These are phyloP conservation scores for Mythimna vitellina DNA, from an alignment of 2,888 invertebrate genomes.

Conservation along the genomic window DNA sequence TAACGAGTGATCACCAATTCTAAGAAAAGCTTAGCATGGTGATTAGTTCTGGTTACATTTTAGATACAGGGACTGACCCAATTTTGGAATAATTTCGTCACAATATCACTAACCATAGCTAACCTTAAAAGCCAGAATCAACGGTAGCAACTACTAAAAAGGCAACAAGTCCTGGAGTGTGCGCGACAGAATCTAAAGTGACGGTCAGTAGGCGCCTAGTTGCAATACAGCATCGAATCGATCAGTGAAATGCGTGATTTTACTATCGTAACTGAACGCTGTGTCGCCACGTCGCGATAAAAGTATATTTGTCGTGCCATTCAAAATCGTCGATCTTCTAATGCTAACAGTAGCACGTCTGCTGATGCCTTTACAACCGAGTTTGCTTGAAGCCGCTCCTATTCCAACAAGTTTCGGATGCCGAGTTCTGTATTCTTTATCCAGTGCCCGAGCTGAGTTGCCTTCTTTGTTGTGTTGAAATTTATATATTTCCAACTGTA, in stretches of 20 bases:
- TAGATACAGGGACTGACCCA: background rate
- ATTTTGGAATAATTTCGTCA: background rate
- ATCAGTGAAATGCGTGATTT: background rate
- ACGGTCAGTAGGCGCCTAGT: background rate
- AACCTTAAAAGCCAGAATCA: background rate
- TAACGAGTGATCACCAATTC: background rate
- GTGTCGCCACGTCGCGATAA: background rate
- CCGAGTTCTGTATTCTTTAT: slow-evolving; percentile 29
- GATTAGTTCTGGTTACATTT: background rate
- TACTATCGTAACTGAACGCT: background rate
- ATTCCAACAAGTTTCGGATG: slow-evolving; percentile 34
- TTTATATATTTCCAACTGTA: slow-evolving; percentile 36
- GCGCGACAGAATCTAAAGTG: background rate
- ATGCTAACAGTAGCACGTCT: slow-evolving; percentile 11
- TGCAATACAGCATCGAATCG: background rate
- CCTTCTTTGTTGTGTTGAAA: slow-evolving; percentile 24
- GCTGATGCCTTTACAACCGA: slow-evolving; percentile 1
- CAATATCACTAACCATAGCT: background rate
- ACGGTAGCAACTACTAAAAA: background rate
- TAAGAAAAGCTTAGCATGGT: background rate
- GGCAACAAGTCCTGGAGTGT: background rate
- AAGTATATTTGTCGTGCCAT: background rate
- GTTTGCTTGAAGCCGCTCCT: slow-evolving; percentile 3
- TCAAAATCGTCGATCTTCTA: background rate
- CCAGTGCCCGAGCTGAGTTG: slow-evolving; percentile 24